These are phyloP conservation scores for Volucella zonaria DNA, from an alignment of 2,888 invertebrate species.

Conservation along the genomic window DNA sequence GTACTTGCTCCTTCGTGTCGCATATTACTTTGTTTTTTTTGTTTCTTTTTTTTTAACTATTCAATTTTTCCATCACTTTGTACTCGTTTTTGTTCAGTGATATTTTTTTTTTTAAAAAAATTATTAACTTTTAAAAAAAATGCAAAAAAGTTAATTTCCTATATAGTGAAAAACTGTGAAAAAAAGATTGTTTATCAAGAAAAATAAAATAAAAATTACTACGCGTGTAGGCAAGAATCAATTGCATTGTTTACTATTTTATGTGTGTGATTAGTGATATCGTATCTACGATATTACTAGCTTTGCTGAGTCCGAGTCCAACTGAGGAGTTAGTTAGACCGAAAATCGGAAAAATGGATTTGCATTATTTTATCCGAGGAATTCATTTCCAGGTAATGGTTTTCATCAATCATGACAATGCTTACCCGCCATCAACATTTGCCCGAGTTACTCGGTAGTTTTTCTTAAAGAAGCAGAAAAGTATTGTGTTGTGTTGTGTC, in stretches of 20 bases:
- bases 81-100: background rate
- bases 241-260: slow-evolving; percentile 47
- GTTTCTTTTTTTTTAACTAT: background rate
- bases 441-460: background rate
- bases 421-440: background rate
- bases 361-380: slow-evolving; percentile 49
- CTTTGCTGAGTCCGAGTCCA: slow-evolving; percentile 40
- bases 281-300: slow-evolving; percentile 4
- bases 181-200: slow-evolving; percentile 7
- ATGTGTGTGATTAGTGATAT: slow-evolving; percentile 21
- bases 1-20: slow-evolving; percentile 10
- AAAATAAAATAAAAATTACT: slow-evolving; percentile 7
- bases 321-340: slow-evolving; percentile 13
- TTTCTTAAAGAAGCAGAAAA: slow-evolving; percentile 31
- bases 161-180: slow-evolving; percentile 15
- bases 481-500: slow-evolving; percentile 8
- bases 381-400: slow-evolving; percentile 68
- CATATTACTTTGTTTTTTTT: slow-evolving; percentile 17
- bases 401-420: slow-evolving; percentile 34
- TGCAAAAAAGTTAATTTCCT: background rate
- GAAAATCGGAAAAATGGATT: slow-evolving; percentile 46
- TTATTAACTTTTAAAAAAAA: slow-evolving; percentile 2
- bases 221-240: background rate
- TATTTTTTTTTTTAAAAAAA: slow-evolving; percentile 13
- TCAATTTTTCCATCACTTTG: background rate